Base-by-base conservation (phyloP, 2,888 invertebrate genomes). In the Dioctria linearis region DNA sequence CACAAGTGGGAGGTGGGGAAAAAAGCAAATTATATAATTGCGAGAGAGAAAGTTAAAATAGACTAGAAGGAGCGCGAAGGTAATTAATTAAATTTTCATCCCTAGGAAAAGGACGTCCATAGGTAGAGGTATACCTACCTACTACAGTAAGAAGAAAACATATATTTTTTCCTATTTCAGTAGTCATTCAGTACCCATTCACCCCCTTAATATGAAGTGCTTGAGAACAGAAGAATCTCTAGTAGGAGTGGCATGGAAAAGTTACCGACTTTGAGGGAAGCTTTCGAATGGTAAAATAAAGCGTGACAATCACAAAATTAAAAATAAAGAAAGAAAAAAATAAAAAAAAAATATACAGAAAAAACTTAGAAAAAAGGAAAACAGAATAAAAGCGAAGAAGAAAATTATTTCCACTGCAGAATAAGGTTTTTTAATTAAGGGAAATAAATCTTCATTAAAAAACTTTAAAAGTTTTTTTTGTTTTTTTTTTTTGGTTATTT, bases 361-460 rank as follows among this genome's bases (percentile, higher is more conserved):
- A 25, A 25, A 25, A 25, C 25, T 25, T 25, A 25, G 25, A 25
- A 25, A 25, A 25, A n/a, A 13, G 73, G 57, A 46, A 13, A 54
- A 40, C 59, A 57, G 73, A 59, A 73, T 40, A 11, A 42, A 57
- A 46, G 9, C 57, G 73, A n/a, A n/a, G 37, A 57, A 42, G 59
- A 39, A 57, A 73, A 51, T 80, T 79, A 79, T 79, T 69, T 80
- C 61, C 65, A 73, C 54, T 65, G 73, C 51, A 54, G 63, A 73
- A 54, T 63, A 80, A 80, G 73, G 65, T 80, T 80, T 80, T 80
- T 80, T 80, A 80, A 80, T 80, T 80, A 80, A 80, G 73, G 73
- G 80, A 80, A 73, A 80, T 80, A 80, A 80, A 80, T 80, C 80
- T 80, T 80, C 73, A 80, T 80, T 73, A 75, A 73, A 25, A 80